Base-by-base conservation (phyloP, 2,888 invertebrate genomes). In the Andrena dorsata region DNA sequence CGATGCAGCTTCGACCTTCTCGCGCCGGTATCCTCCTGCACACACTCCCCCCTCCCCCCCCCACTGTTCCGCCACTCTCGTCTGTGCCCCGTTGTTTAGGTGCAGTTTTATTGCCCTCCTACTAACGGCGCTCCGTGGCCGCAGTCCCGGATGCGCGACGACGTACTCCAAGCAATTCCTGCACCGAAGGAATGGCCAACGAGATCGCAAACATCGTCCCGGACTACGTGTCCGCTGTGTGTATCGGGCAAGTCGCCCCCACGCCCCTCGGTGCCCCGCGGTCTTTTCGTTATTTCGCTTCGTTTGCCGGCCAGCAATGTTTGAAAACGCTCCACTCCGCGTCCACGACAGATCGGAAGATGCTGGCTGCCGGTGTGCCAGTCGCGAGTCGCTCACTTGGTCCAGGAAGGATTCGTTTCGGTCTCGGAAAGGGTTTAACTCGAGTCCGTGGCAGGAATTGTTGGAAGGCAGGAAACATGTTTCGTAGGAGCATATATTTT, bases 131-230 rank as follows among this genome's bases (percentile, higher is more conserved):
- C 70, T 69, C 70, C 73, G 81, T 49, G 53, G 53, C 71, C 64
- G 81, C 76, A 71, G 80, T 76, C 75, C 83, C 72, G 76, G 79
- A 86, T 80, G 74, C 84, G 53, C 69, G 77, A 76, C 78, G 80
- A 80, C 76, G 80, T 80, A 81, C 82, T 74, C 74, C 76, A 51
- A 61, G 80, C 83, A 80, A 86, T 88, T 85, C 79, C 77, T 78
- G 74, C 51, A 76, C 61, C 64, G 60, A 47, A 80, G 80, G 83
- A 86, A 86, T 84, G 79, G 84, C 76, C 86, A 82, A 88, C 79
- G 85, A 83, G 88, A 86, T 88, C 85, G 86, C 86, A 88, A 88
- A 88, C 86, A 88, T 75, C 64, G 70, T 74, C 70, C 41, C 72
- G 72, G 61, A 51, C 70, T 78, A 83, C 76, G 81, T 84, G 84